Percentiles rank a stretch among this genome's conserved stretches.
Evolutionary conservation across 2,797 vertebrate genomes (phyloP).

Genomic region (Pitangus sulphuratus): DNA sequence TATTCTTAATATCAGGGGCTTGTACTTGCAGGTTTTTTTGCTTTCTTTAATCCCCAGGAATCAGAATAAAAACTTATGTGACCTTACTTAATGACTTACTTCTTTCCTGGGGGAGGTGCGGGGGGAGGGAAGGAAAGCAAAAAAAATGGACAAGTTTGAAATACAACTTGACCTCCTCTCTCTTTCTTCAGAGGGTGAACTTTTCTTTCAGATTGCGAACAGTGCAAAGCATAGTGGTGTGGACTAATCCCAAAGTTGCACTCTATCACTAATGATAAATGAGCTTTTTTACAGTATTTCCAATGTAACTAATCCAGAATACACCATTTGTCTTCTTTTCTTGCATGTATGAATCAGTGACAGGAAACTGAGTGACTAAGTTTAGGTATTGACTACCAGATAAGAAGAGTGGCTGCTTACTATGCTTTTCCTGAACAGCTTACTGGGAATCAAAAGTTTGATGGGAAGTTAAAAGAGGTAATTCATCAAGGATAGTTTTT

Average conservation of each 20-base stretch:
- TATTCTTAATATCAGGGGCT: neutral
- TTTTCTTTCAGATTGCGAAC: neutral
- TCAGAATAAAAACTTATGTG: neutral
- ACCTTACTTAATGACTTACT: neutral
- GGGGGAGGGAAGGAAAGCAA: neutral
- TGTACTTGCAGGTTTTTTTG: neutral
- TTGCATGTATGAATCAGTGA: neutral
- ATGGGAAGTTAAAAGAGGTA: neutral
- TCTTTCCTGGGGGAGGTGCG: no score
- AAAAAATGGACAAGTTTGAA: neutral
- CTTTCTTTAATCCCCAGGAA: neutral
- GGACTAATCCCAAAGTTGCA: fast-evolving
- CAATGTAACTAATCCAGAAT: neutral
- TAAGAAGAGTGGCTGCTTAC: neutral
- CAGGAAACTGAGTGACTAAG: neutral
- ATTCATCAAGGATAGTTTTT: neutral
- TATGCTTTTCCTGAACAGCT: neutral
- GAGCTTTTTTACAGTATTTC: neutral
- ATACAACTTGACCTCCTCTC: neutral
- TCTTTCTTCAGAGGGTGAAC: neutral
- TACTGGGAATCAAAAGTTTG: neutral
- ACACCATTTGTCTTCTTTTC: neutral
- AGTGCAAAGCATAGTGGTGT: neutral
- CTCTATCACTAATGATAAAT: neutral
- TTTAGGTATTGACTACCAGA: neutral